Conservation (phyloP, 2,797 vertebrate genomes). For the Lagodon rhomboides region DNA sequence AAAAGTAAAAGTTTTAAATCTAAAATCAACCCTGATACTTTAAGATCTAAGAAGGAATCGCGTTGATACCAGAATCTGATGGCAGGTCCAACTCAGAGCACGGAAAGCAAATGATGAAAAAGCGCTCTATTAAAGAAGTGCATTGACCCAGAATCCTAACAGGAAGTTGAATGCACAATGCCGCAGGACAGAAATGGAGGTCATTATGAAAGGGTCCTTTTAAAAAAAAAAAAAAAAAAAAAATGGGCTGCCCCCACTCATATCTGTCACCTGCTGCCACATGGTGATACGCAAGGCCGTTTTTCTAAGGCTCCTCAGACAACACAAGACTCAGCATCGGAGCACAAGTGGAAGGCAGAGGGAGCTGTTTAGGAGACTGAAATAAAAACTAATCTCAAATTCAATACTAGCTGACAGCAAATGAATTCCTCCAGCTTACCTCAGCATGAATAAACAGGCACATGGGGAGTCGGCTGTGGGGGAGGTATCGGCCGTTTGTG, state of each 20-base stretch:
- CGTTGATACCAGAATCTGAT: slow-evolving; percentile 36
- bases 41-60: slow-evolving; percentile 16
- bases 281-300: slow-evolving; percentile 68
- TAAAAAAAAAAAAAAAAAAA: slow-evolving; percentile 28
- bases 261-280: slow-evolving; percentile 79
- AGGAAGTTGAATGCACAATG: slow-evolving; percentile 66
- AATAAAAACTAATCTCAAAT: slow-evolving; percentile 96
- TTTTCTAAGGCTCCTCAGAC: slow-evolving; percentile 64
- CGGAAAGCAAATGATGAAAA: slow-evolving; percentile 48
- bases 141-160: slow-evolving; percentile 71
- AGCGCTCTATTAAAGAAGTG: slow-evolving; percentile 46
- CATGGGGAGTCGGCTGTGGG: slow-evolving; percentile 83
- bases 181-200: slow-evolving; percentile 64
- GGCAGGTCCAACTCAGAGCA: slow-evolving; percentile 34
- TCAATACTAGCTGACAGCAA: slow-evolving; percentile 94
- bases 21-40: slow-evolving; percentile 1
- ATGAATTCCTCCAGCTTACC: slow-evolving; percentile 94
- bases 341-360: slow-evolving; percentile 69
- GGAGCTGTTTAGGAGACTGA: slow-evolving; percentile 88
- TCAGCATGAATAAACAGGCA: slow-evolving; percentile 94
- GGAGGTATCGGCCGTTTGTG: slow-evolving; percentile 81
- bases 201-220: slow-evolving; percentile 70
- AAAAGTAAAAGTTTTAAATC: not conserved
- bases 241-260: slow-evolving; percentile 55
- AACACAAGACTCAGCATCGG: slow-evolving; percentile 65